Evolutionary conservation across 2,797 vertebrate species (phyloP).

Genomic region (Trachurus trachurus): DNA sequence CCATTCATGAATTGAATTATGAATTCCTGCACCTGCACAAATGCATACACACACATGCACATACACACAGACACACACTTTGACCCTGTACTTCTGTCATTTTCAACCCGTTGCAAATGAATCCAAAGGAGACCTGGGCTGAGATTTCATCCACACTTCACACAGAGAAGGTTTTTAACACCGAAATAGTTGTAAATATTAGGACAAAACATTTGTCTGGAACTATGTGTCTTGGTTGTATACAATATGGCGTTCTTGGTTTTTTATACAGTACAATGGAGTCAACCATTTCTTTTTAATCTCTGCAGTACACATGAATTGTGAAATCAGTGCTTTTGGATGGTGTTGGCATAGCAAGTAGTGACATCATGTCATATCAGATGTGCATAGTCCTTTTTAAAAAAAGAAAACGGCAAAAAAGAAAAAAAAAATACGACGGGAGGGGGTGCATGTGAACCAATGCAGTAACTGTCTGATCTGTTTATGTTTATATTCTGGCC

Average conservation of each 20-base stretch:
- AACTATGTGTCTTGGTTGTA: conserved; percentile 70
- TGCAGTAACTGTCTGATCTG: conserved; percentile 84
- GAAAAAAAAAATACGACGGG: conserved; percentile 35
- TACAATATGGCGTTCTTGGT: conserved; percentile 62
- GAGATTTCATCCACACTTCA: conserved; percentile 50
- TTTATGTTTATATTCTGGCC: conserved; percentile 80
- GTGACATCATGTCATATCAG: conserved; percentile 82
- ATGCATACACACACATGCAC: neutral
- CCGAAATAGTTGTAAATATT: conserved; percentile 79
- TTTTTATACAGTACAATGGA: conserved; percentile 72
- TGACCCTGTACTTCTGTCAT: conserved; percentile 37
- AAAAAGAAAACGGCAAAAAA: conserved; percentile 3
- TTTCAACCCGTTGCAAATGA: conserved; percentile 65
- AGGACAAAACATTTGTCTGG: conserved; percentile 61
- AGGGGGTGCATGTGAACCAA: conserved; percentile 86
- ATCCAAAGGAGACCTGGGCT: conserved; percentile 69
- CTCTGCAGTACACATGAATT: conserved; percentile 81
- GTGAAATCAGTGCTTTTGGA: conserved; percentile 84
- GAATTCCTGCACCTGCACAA: conserved; percentile 11
- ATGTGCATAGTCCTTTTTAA: conserved; percentile 81
- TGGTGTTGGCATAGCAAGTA: conserved; percentile 84
- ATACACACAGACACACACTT: conserved; percentile 20
- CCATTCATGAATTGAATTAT: neutral
- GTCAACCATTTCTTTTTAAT: conserved; percentile 70
- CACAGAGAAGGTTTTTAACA: conserved; percentile 42